A percentile compares a stretch with the other conserved stretches of the same genome.
These are phyloP conservation scores for Styela clava DNA, from an alignment of 23 tunicate species.

Conservation along the genomic window DNA sequence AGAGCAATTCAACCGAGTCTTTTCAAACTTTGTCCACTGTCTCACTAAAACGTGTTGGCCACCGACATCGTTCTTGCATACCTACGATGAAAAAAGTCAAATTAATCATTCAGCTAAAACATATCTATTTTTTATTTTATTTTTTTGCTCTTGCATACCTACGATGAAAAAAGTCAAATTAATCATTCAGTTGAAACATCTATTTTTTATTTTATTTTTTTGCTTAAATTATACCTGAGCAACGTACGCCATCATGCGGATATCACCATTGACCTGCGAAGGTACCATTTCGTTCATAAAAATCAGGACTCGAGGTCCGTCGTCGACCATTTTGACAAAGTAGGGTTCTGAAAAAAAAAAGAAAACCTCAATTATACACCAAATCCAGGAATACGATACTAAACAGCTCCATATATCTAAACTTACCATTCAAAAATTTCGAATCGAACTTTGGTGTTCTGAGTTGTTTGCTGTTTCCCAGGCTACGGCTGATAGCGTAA, in stretches of 20 bases:
- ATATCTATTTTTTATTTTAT: not conserved
- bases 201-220: not conserved
- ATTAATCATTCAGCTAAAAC: no score
- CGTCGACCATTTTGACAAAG: constrained; percentile 70
- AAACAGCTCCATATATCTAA: no score
- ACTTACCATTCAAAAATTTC: constrained; percentile 43
- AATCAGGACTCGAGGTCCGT: constrained; percentile 56
- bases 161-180: constrained; percentile 2
- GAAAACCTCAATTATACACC: no score
- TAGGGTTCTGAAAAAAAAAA: constrained; percentile 46
- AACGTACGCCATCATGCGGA: constrained; percentile 67
- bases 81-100: constrained; percentile 34
- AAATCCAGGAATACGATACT: no score
- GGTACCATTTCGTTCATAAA: constrained; percentile 67
- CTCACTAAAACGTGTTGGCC: constrained; percentile 53
- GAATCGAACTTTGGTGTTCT: constrained; percentile 37
- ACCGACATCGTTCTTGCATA: constrained; percentile 81
- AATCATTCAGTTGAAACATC: no score
- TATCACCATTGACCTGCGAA: constrained; percentile 38
- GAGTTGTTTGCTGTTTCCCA: constrained; percentile 49
- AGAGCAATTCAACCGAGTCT: constrained; percentile 79
- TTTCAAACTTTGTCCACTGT: constrained; percentile 62
- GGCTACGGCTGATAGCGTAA: constrained; percentile 40
- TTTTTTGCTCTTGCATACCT: constrained; percentile 77
- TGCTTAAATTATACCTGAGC: constrained; percentile 69